Percentiles rank a stretch among this genome's conserved stretches.
Conservation (phyloP, 2,888 invertebrate species). For the Nesidiocoris tenuis region DNA sequence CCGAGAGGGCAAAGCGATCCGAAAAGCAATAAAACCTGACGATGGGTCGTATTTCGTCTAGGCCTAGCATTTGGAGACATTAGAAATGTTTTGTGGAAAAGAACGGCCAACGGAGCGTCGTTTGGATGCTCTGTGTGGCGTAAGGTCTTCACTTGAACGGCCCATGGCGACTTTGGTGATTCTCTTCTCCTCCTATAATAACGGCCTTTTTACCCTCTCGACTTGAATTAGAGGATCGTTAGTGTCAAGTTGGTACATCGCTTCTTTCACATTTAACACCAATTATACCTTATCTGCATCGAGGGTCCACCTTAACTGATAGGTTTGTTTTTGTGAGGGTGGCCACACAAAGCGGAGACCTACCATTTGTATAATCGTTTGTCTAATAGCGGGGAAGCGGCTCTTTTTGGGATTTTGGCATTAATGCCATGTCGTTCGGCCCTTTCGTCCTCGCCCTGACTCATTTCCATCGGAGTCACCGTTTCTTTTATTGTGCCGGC, state of each 20-base stretch:
- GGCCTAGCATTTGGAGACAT: not conserved
- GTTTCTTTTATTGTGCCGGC: not conserved
- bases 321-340: not conserved
- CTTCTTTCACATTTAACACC: constrained; percentile 21
- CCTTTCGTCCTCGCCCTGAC: not conserved
- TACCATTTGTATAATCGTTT: not conserved
- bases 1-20: not conserved
- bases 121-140: not conserved
- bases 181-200: not conserved
- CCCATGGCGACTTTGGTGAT: not conserved
- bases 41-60: not conserved
- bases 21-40: not conserved
- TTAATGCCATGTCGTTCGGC: not conserved
- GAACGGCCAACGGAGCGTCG: not conserved
- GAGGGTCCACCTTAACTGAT: not conserved
- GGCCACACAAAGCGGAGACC: not conserved
- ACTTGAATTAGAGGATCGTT: constrained; percentile 29
- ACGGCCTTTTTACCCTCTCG: not conserved
- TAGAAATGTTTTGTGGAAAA: too few relatives aligned
- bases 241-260: constrained; percentile 23
- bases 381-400: not conserved
- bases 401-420: not conserved
- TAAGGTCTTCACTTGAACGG: not conserved
- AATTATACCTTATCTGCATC: constrained; percentile 11
- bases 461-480: not conserved